Percentiles rank a stretch among this genome's conserved stretches.
Evolutionary conservation across 2,888 invertebrate species (phyloP).

Genomic region (Ornithoptera alexandrae): DNA sequence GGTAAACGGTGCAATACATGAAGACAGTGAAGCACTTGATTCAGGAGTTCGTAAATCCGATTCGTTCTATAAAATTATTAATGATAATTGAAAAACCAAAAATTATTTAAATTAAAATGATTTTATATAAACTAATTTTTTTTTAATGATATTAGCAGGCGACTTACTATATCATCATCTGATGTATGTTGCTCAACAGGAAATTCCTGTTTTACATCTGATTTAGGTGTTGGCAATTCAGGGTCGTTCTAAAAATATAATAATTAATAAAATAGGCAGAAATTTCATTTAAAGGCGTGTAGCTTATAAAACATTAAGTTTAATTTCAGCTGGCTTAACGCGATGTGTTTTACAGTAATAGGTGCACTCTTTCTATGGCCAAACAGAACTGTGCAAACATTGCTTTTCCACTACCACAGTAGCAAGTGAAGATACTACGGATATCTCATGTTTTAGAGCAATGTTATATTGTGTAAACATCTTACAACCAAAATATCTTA

Average conservation of each 20-base stretch:
- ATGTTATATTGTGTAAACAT: no score
- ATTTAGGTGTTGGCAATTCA: neutral
- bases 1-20: neutral
- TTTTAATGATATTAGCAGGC: neutral
- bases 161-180: neutral
- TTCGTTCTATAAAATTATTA: neutral
- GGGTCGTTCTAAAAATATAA: neutral
- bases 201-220: neutral
- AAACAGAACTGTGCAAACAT: no score
- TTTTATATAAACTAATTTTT: neutral
- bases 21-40: constrained; percentile 1
- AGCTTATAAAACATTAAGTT: no score
- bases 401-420: no score
- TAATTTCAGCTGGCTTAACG: no score
- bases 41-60: neutral
- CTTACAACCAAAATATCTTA: no score
- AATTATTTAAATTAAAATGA: neutral
- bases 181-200: neutral
- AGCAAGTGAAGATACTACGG: no score
- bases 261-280: neutral
- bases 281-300: neutral
- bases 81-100: neutral
- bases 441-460: no score
- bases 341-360: no score
- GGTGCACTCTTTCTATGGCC: no score